Base-by-base conservation (phyloP, 2,113 vertebrate genomes). In the Pluvianellus socialis region DNA sequence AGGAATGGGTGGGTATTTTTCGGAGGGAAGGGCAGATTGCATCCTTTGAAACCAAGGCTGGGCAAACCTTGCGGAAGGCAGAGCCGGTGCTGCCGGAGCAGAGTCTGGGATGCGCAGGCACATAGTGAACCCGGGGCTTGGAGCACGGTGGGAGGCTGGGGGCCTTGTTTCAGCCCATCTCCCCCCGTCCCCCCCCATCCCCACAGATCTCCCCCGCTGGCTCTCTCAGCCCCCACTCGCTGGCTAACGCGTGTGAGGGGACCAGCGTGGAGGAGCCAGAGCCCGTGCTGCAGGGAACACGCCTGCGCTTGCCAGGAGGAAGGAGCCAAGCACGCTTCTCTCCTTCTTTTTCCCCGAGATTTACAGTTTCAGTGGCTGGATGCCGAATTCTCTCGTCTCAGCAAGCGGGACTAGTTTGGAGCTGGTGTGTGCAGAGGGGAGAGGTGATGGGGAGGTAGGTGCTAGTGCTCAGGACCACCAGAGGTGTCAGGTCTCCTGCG, bases 291-390 rank as follows among this genome's bases (percentile, higher is more conserved):
- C 88, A 42, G 75, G 82, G 94, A 97, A 93, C 90, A 65, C 5
- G 65, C 3, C 56, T 40, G n/a, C 24, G 52, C 85, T 55, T 83
- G 95, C 96, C 95, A 93, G 85, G 35, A 62, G 71, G 66, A 44
- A 26, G 82, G 67, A 94, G 96, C 96, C 95, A 94, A 92, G 75
- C 95, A 92, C 79, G 90, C 91, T 90, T 30, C 88, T 91, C 92
- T 17, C 22, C 38, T 67, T n/a, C 71, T 59, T 32, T 50, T 75
- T 88, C 94, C 85, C 75, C 75, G 44, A 45, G 79, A 71, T 88
- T 79, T 59, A 33, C 86, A 59, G 63, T 28, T 32, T 47, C 2
- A 3, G 59, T 42, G 82, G 75, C 95, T 63, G 82, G 22, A 17
- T 66, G 88, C 94, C 75, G 6, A 80, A 44, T 35, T 42, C 67